A percentile compares a stretch with the other conserved stretches of the same genome.
Conservation (phyloP, 2,888 invertebrate species). For the Cephus nigrinus region DNA sequence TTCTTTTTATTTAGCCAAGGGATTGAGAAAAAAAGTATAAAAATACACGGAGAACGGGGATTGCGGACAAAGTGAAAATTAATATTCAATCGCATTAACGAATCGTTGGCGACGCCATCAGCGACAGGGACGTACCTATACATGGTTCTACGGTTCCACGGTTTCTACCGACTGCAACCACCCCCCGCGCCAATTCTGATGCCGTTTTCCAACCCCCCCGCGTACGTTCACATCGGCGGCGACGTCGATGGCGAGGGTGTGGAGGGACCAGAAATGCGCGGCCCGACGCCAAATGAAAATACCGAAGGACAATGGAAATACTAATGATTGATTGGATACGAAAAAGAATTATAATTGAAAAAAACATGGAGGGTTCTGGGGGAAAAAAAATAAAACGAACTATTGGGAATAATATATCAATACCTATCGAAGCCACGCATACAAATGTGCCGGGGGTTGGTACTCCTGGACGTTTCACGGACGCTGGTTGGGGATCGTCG, state of each 20-base stretch:
- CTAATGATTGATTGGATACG: constrained; percentile 67
- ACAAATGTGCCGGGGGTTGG: constrained; percentile 55
- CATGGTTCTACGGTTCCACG: background rate
- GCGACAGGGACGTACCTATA: constrained; percentile 22
- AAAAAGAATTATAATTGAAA: constrained; percentile 67
- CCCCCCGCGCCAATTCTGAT: background rate
- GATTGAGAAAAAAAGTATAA: background rate
- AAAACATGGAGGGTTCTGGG: constrained; percentile 52
- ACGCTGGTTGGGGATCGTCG: background rate
- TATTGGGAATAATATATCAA: constrained; percentile 67
- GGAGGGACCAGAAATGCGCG: constrained; percentile 25
- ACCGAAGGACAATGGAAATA: constrained; percentile 67
- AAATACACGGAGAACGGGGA: background rate
- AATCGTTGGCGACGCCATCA: constrained; percentile 58
- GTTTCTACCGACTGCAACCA: background rate
- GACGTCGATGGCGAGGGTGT: background rate
- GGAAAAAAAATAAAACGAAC: constrained; percentile 56
- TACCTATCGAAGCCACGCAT: constrained; percentile 66
- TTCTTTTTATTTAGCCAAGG: background rate
- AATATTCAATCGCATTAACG: constrained; percentile 64
- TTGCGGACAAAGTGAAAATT: constrained; percentile 57
- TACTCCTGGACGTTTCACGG: constrained; percentile 2
- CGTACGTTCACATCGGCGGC: background rate
- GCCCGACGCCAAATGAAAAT: constrained; percentile 65
- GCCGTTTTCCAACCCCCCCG: background rate